Base-by-base conservation (phyloP, 2,888 invertebrate species). In the Erpobdella octoculata region DNA sequence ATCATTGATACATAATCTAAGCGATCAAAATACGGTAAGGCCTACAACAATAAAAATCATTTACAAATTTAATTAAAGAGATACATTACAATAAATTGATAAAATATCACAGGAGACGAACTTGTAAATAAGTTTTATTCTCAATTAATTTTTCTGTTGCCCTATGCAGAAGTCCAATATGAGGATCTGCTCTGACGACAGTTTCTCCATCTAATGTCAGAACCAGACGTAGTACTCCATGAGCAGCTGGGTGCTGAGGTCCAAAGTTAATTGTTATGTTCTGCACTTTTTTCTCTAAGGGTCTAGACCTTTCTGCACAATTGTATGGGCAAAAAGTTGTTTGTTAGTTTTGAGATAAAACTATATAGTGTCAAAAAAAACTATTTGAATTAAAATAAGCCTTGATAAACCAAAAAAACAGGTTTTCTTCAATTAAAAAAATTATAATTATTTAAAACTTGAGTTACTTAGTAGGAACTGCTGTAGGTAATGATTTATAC, bases 1-100 rank as follows among this genome's bases (percentile, higher is more conserved):
- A 98, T 97, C 96, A 97, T 97, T 0, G 96, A 96, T 0, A 96
- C 95, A 80, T 98, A 98, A 85, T 98, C 97, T 71, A 97, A 85
- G 0, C 96, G 89, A 85, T 98, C 97, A 81, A 98, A 96, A 84
- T 98, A 98, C 0, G 98, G 98, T 77, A 98, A 84, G 0, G 96
- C 97, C 83, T 83, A 76, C 65, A 31, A 31, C 35, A 33, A 15
- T 21, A 15, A 53, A 53, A 15, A 18, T 25, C 21, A 53, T 6
- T 25, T n/a, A 28, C 1, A 4, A 12, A 53, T 15, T 53, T 15
- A 12, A 8, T 25, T 53, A 21, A 53, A 25, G 21, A 41, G 18
- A 9, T 41, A 9, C 18, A 41, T 18, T 12, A 41, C 41, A 41
- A 12, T 9, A 41, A 12, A 12, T 41, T 41, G 9, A 12, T 41